A percentile compares a stretch with the other conserved stretches of the same genome.
phyloP scores from a whole-genome alignment of 2,888 invertebrate species.

The Rambutsinella grinnellia region DNA sequence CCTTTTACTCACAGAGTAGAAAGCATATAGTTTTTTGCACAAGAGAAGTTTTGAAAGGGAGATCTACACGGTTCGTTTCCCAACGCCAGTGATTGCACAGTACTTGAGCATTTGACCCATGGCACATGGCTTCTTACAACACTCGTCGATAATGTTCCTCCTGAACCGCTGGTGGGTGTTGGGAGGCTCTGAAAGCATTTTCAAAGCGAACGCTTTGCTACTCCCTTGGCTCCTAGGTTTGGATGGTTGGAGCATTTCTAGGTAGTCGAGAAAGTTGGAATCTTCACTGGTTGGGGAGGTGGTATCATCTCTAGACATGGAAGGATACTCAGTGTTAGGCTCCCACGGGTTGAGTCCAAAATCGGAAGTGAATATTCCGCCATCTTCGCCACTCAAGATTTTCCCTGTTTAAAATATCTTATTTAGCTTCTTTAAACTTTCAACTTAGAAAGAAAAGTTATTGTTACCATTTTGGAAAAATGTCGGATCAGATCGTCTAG shows the following conservation, averaged over 20 bases:
- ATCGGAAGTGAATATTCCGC: not conserved
- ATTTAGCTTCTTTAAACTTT: not conserved
- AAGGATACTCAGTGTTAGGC: not conserved
- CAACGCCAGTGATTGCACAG: slow-evolving; percentile 20
- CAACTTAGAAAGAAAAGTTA: too few species aligned
- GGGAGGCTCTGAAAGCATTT: slow-evolving; percentile 29
- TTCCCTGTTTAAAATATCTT: slow-evolving; percentile 23
- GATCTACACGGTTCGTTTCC: slow-evolving; percentile 19
- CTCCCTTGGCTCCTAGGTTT: not conserved
- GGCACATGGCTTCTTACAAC: slow-evolving; percentile 55
- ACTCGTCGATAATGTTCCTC: slow-evolving; percentile 55
- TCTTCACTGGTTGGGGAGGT: not conserved
- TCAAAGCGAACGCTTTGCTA: slow-evolving; percentile 30
- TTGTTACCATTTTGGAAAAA: too few species aligned
- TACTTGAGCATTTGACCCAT: slow-evolving; percentile 47
- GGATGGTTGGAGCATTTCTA: not conserved
- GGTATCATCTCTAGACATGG: not conserved
- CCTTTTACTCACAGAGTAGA: too few species aligned
- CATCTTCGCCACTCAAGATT: not conserved
- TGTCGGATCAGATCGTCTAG: slow-evolving; percentile 50
- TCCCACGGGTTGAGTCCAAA: slow-evolving; percentile 11
- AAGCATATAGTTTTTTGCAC: too few species aligned
- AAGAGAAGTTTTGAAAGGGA: too few species aligned
- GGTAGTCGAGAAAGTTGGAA: not conserved
- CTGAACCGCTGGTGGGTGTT: slow-evolving; percentile 40